phyloP scores from a whole-genome alignment of 2,113 vertebrate genomes.

The Excalfactoria chinensis region DNA sequence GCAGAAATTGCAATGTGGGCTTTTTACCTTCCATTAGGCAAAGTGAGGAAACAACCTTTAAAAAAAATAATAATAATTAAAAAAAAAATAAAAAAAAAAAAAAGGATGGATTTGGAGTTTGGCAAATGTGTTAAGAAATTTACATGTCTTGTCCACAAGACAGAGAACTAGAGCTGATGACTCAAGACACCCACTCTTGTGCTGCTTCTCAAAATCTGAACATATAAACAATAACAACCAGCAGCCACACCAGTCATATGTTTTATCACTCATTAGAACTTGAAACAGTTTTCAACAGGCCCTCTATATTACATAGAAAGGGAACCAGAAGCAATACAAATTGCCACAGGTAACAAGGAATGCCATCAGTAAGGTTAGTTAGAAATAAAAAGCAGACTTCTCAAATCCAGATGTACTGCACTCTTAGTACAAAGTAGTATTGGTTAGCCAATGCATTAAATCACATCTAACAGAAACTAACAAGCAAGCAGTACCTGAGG shows the following conservation, averaged over 20 bases:
- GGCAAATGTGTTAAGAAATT: neutral
- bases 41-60: neutral
- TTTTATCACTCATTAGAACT: neutral
- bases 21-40: neutral
- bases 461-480: neutral
- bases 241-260: neutral
- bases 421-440: neutral
- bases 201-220: neutral
- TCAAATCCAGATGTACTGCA: neutral
- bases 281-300: neutral
- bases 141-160: neutral
- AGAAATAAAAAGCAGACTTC: neutral
- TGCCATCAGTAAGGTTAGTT: neutral
- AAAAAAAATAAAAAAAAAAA: neutral
- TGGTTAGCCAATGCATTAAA: neutral
- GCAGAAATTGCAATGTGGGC: neutral
- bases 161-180: neutral
- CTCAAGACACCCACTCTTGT: neutral
- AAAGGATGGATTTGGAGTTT: neutral
- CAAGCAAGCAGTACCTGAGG: neutral
- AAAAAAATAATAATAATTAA: no score
- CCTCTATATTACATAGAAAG: neutral
- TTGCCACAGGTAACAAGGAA: neutral
- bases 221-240: neutral
- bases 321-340: neutral